Evolutionary conservation across 1,140 invertebrate species (phyloP), one percentile per base, ranked within the genome.

Genomic region (Laupala kohalensis): DNA sequence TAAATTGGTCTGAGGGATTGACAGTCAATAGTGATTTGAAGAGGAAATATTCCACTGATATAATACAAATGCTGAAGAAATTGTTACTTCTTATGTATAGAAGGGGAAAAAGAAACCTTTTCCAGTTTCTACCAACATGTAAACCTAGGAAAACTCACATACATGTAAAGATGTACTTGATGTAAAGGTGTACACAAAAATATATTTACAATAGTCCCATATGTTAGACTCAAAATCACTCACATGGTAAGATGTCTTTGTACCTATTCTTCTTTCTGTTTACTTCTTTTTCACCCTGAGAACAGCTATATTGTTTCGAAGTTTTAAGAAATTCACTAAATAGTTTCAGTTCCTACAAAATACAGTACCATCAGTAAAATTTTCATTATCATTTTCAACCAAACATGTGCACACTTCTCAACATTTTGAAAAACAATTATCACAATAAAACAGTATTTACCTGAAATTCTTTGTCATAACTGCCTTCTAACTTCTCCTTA

Each of bases 171-270:
- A 12, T 9, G 37, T 12, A 9, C 37, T 12, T 12, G 19, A 62
- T 62, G 9, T 19, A 62, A 62, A 12, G 37, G 9, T 62, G 9
- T 62, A 62, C 19, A 12, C 9, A 12, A 62, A 65, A 3, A 65
- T 19, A 5, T 19, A 65, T 19, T 2, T 65, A 1, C 64, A 15
- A 65, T 65, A 19, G 2, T 23, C 4, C 23, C 64, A 25, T 73
- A 23, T 19, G n/a, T n/a, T n/a, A n/a, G n/a, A n/a, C n/a, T n/a
- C n/a, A 72, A 27, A 66, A 25, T 37, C 24, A 71, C 81, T 86
- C 82, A 88, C 86, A 90, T 74, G 88, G 88, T 70, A 90, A 78
- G 76, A 90, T 90, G 81, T 90, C 90, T 78, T 89, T 89, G 77
- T 89, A 90, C 75, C 89, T 78, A 78, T 90, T 91, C 77, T 89